Evolutionary conservation across 2,797 vertebrate species (phyloP).

Genomic region (Columba guinea): DNA sequence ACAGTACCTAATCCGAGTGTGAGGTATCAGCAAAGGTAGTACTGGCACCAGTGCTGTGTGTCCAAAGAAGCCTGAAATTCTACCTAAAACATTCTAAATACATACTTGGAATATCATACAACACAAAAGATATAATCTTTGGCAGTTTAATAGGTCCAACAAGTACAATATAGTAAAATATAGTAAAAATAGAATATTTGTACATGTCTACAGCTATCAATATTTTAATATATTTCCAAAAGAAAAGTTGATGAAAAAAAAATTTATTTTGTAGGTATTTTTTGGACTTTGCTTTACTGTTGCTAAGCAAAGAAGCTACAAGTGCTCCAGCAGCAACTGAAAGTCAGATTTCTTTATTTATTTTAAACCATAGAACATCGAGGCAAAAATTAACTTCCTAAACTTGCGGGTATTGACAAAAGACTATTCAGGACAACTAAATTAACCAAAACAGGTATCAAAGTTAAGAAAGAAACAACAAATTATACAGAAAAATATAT

Average conservation of each 20-base stretch:
- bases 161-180: not conserved
- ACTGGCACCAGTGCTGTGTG: not conserved
- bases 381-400: not conserved
- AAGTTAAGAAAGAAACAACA: not conserved
- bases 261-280: not conserved
- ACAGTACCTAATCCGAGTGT: not conserved
- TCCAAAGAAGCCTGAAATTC: not conserved
- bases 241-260: not conserved
- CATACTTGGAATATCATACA: not conserved
- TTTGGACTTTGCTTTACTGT: not conserved
- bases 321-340: not conserved
- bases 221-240: not conserved
- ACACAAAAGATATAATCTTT: not conserved
- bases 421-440: not conserved
- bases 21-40: not conserved
- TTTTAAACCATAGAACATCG: not conserved
- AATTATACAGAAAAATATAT: not conserved
- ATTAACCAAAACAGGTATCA: not conserved
- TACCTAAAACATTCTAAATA: not conserved
- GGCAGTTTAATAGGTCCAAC: not conserved
- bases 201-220: not conserved
- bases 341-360: not conserved
- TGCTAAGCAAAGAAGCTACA: not conserved
- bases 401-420: not conserved
- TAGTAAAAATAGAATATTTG: not conserved